A percentile compares a stretch with the other conserved stretches of the same genome.
phyloP scores from a whole-genome alignment of 2,797 vertebrate genomes.

The Anolis apletophallus region DNA sequence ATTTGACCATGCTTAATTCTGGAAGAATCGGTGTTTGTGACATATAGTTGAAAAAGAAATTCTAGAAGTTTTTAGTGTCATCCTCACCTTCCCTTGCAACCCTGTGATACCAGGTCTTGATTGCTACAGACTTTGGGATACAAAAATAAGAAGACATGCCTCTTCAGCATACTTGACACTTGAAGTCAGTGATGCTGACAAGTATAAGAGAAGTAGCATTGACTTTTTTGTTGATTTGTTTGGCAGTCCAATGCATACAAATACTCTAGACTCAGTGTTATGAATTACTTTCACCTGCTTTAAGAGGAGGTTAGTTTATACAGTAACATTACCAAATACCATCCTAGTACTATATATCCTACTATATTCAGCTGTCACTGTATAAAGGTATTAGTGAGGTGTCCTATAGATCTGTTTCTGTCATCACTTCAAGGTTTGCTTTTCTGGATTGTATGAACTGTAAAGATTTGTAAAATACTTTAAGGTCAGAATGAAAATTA shows the following conservation, averaged over 20 bases:
- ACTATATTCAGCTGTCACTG: neutral
- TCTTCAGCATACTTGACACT: conserved; percentile 37
- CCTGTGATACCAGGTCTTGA: neutral
- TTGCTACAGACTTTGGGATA: neutral
- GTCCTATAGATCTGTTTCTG: neutral
- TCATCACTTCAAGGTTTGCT: neutral
- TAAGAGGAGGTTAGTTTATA: neutral
- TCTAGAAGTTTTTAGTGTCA: too few species aligned
- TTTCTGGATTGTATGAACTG: conserved; percentile 4
- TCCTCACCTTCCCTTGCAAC: neutral
- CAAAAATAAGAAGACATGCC: conserved; percentile 4
- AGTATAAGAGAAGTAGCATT: conserved; percentile 13
- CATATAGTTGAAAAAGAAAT: neutral
- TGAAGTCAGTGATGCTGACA: conserved; percentile 25
- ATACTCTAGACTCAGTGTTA: neutral
- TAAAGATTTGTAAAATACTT: neutral
- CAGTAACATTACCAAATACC: neutral
- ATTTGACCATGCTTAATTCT: neutral
- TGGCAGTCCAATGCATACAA: neutral
- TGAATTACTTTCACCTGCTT: neutral
- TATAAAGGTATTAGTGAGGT: neutral
- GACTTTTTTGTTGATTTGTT: conserved; percentile 27
- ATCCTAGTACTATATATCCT: neutral
- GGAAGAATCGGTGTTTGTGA: neutral
- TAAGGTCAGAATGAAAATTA: neutral